These are phyloP conservation scores for Tragopan temminckii DNA, from an alignment of 2,797 vertebrate genomes.

Conservation along the genomic window DNA sequence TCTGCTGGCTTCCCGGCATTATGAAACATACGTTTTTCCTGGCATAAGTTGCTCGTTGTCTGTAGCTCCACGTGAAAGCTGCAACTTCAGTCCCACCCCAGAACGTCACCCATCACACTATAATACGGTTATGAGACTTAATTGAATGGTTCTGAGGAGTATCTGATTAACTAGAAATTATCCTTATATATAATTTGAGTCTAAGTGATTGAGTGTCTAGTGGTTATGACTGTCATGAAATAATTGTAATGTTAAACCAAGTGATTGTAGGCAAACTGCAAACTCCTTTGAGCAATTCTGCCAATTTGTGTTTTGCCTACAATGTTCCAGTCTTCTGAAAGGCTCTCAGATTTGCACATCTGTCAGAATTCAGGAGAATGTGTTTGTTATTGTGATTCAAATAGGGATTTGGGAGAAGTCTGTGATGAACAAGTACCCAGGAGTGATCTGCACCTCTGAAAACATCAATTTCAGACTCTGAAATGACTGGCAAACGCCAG, in stretches of 20 bases:
- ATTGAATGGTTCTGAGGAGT: background rate
- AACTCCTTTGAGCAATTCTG: background rate
- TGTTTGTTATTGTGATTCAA: slow-evolving; percentile 1
- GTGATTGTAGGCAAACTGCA: background rate
- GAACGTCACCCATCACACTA: background rate
- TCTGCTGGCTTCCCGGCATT: background rate
- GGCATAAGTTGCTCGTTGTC: background rate
- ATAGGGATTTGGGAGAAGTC: background rate
- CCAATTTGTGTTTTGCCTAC: slow-evolving; percentile 16
- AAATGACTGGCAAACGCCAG: background rate
- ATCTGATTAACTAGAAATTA: background rate
- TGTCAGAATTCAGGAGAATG: background rate
- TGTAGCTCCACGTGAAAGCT: background rate
- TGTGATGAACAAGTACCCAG: background rate
- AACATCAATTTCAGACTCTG: background rate
- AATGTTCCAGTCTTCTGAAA: background rate
- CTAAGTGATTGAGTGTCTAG: background rate
- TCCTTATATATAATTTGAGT: background rate
- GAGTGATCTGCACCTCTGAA: background rate
- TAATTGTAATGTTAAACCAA: background rate
- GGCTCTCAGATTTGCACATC: slow-evolving; percentile 12
- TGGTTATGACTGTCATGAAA: background rate
- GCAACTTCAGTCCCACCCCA: background rate
- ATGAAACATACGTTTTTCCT: background rate
- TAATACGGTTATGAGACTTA: background rate